These are phyloP conservation scores for Sarcophaga variegata DNA, from an alignment of 2,888 invertebrate genomes.

Conservation along the genomic window DNA sequence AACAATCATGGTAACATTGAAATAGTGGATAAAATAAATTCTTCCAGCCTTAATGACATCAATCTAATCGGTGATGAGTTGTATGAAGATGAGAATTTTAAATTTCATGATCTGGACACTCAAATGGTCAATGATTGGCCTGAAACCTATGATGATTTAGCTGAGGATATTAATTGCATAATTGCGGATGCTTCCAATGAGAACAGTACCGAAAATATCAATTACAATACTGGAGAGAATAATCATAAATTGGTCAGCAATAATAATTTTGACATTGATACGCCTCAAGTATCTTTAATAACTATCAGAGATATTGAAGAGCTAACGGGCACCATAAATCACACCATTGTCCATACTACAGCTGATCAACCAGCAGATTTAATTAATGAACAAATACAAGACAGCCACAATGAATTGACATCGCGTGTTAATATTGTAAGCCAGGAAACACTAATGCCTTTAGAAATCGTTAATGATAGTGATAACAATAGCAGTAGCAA, in stretches of 20 bases:
- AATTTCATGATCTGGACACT: constrained; percentile 69
- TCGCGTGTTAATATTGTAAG: constrained; percentile 11
- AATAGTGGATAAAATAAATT: constrained; percentile 45
- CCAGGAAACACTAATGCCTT: constrained; percentile 26
- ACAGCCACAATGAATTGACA: constrained; percentile 1
- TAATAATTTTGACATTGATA: constrained; percentile 73
- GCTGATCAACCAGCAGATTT: constrained; percentile 27
- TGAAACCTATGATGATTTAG: constrained; percentile 75
- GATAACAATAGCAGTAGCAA: constrained; percentile 33
- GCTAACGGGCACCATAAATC: constrained; percentile 56
- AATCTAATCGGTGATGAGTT: constrained; percentile 58
- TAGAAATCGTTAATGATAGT: constrained; percentile 2
- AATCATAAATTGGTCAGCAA: constrained; percentile 31
- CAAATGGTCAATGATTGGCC: constrained; percentile 71
- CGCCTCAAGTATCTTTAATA: constrained; percentile 74
- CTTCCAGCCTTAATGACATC: constrained; percentile 42
- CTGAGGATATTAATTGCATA: constrained; percentile 76
- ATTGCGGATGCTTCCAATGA: constrained; percentile 71
- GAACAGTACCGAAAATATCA: constrained; percentile 26
- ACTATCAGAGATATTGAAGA: constrained; percentile 71
- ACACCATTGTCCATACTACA: not conserved
- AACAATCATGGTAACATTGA: constrained; percentile 49
- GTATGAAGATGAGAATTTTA: constrained; percentile 66
- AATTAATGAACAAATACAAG: constrained; percentile 44
- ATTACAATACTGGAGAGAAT: constrained; percentile 26